Conservation (phyloP, 2,888 invertebrate species). For the Galerucella pusilla region DNA sequence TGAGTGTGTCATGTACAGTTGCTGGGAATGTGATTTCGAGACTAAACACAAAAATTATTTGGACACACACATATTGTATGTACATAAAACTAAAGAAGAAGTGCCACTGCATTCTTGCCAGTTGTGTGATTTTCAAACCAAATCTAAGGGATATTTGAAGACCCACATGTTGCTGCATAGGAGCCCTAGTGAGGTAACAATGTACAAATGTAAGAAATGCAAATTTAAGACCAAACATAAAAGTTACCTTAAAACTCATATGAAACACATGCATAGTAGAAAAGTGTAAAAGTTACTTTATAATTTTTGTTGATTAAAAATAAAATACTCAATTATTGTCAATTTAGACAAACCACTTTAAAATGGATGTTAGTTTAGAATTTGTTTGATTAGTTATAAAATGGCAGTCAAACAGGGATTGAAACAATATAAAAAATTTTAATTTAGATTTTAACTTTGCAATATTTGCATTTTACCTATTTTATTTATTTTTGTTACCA, state of each 20-base stretch:
- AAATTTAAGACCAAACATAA: conserved; percentile 48
- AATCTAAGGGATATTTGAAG: conserved; percentile 49
- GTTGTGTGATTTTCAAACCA: conserved; percentile 47
- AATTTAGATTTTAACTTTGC: background rate
- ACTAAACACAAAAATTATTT: conserved; percentile 49
- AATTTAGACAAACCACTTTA: no score
- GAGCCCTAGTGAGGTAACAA: conserved; percentile 45
- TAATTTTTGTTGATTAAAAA: background rate
- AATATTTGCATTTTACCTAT: background rate
- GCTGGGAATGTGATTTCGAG: conserved; percentile 47
- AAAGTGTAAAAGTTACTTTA: conserved; percentile 17
- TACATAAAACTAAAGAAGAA: conserved; percentile 45
- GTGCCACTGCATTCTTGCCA: conserved; percentile 47
- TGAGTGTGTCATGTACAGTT: conserved; percentile 47
- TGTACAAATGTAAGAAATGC: conserved; percentile 49
- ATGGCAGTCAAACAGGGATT: no score
- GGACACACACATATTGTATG: conserved; percentile 46
- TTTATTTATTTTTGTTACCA: background rate
- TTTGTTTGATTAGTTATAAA: no score
- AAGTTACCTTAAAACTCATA: conserved; percentile 48
- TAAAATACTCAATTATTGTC: background rate
- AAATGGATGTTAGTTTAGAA: no score
- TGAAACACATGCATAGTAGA: conserved; percentile 43
- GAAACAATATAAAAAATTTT: no score
- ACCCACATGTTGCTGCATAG: conserved; percentile 49